Evolutionary conservation across 2,888 invertebrate genomes (phyloP), one percentile per base, ranked within the genome.

Genomic region (Pandemis heparana): DNA sequence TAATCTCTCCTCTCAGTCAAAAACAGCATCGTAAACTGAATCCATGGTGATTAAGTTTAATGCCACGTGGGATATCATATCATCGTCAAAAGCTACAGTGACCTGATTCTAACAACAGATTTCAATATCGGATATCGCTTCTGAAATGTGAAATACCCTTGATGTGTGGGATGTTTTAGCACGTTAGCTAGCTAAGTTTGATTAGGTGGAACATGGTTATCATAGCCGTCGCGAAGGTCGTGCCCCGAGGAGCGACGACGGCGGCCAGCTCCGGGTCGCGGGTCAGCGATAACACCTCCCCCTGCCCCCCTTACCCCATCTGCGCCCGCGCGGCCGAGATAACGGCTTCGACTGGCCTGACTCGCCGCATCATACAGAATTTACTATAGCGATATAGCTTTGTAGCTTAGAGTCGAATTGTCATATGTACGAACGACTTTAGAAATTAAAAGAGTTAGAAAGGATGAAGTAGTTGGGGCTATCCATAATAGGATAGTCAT

Each of bases 251-350:
- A 38, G 53, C 65, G 56, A 46, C 38, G 18, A 18, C 18, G 51
- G n/a, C 46, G 5, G 14, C 66, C 60, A 66, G 61, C 71, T 71
- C 71, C 71, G 71, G 71, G 71, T 71, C 71, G 53, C 71, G 66
- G 71, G 71, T 71, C 71, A 43, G 5, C 41, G 71, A 71, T 71
- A 71, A 62, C 61, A 60, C 39, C 39, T n/a, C 48, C 43, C 62
- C 16, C 61, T 9, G 16, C 61, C 61, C 61, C 16, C 61, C 10
- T 10, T 41, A 16, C 41, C 67, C 67, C 23, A 39, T 18, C 66
- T 12, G 41, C 43, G 46, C 59, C 59, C 59, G 59, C 59, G 43
- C 43, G 23, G 66, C 41, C 18, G 41, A 56, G 67, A 66, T 66
- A 66, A 67, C 67, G 67, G 62, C 59, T n/a, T 62, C 16, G 38